A percentile compares a stretch with the other conserved stretches of the same genome.
Conservation (phyloP, 1,140 invertebrate genomes). For the Brachionus calyciflorus region DNA sequence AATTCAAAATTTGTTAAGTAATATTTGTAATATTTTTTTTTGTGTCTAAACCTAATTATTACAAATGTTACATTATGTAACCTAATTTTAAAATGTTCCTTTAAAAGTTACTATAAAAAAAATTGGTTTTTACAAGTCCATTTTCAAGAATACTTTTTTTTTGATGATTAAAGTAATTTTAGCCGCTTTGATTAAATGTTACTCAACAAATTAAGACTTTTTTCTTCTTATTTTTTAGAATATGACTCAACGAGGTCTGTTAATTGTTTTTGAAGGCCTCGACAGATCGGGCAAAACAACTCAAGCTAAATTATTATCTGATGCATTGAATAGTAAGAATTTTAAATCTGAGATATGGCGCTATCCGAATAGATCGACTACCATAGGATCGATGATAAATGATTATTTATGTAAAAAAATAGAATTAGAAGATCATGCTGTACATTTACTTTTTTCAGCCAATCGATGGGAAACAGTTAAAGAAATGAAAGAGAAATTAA, state of each 20-base stretch:
- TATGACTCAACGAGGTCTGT: slow-evolving; percentile 60
- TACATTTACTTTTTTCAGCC: slow-evolving; percentile 85
- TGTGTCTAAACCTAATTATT: too few species aligned
- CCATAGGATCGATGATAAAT: slow-evolving; percentile 77
- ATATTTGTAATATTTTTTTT: too few species aligned
- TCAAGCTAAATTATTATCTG: slow-evolving; percentile 71
- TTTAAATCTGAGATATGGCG: slow-evolving; percentile 54
- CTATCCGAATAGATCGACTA: slow-evolving; percentile 70
- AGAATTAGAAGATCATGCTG: slow-evolving; percentile 74
- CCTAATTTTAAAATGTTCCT: too few species aligned
- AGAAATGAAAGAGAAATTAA: slow-evolving; percentile 67
- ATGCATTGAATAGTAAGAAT: slow-evolving; percentile 60
- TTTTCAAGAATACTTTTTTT: too few species aligned
- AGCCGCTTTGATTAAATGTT: too few species aligned
- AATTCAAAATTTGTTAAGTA: too few species aligned
- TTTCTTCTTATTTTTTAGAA: neutral
- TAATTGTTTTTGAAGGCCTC: slow-evolving; percentile 82
- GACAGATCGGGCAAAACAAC: slow-evolving; percentile 89
- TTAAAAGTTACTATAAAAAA: too few species aligned
- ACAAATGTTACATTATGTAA: too few species aligned
- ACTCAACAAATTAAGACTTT: neutral
- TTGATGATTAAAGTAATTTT: too few species aligned
- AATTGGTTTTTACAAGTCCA: too few species aligned
- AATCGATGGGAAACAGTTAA: slow-evolving; percentile 84
- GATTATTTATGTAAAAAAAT: slow-evolving; percentile 70